Evolutionary conservation across 2,113 vertebrate species (phyloP).

Genomic region (Neoarius graeffei): DNA sequence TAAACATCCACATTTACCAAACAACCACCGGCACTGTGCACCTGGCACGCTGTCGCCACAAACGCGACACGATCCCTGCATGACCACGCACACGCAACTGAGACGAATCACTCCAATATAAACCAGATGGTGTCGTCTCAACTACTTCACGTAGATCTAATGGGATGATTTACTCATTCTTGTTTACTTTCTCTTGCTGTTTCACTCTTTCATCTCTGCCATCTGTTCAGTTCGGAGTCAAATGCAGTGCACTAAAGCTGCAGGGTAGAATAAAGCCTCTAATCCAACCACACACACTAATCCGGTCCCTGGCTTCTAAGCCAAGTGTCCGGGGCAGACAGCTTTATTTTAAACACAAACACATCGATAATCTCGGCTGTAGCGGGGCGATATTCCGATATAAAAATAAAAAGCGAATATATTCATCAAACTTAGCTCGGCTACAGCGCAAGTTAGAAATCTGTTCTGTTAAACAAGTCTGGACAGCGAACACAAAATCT

Average conservation of each 20-base stretch:
- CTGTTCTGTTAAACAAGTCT: too few relatives aligned
- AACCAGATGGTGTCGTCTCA: too few relatives aligned
- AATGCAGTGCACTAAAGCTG: conserved; percentile 2
- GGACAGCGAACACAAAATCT: not conserved
- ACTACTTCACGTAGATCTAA: not conserved
- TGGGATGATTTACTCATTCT: not conserved
- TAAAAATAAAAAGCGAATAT: not conserved
- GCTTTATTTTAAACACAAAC: conserved; percentile 28
- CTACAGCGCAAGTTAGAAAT: not conserved
- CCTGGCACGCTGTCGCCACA: conserved; percentile 68
- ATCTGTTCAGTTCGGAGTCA: not conserved
- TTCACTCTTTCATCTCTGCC: not conserved
- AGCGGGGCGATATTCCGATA: not conserved
- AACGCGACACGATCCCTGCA: conserved; percentile 73
- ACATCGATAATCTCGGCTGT: not conserved
- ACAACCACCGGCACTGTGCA: conserved; percentile 76
- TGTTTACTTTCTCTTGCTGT: not conserved
- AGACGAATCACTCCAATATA: not conserved
- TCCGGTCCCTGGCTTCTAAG: conserved; percentile 14
- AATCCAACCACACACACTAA: conserved; percentile 42
- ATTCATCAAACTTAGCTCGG: not conserved
- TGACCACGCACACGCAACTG: conserved; percentile 28
- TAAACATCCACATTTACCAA: conserved; percentile 65
- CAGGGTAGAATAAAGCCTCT: conserved; percentile 37
- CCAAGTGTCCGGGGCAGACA: not conserved